Evolutionary conservation across 1,140 invertebrate species (phyloP).

Genomic region (Asbolus verrucosus): DNA sequence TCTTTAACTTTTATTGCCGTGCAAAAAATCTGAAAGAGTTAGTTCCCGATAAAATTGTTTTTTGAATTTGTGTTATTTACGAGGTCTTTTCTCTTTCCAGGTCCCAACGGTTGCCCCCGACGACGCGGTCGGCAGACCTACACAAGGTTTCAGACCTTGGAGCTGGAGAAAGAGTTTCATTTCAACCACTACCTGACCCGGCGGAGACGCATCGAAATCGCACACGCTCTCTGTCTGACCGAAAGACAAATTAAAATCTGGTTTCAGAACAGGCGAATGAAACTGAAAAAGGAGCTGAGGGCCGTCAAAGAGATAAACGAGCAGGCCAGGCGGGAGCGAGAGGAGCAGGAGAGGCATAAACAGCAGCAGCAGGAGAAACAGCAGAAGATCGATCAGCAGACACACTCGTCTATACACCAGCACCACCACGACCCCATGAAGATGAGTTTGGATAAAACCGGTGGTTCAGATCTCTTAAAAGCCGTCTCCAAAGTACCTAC

Average conservation of each 20-base stretch:
- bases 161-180: conserved; percentile 98
- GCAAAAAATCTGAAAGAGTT: background rate
- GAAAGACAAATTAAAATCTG: conserved; percentile 98
- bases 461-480: conserved; percentile 62
- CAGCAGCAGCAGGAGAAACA: conserved; percentile 89
- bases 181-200: conserved; percentile 98
- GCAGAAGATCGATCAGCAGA: conserved; percentile 70
- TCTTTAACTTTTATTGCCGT: conserved; percentile 24
- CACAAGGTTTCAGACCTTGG: conserved; percentile 93
- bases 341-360: conserved; percentile 92
- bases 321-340: conserved; percentile 88
- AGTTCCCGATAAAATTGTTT: background rate
- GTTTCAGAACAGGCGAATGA: conserved; percentile 98
- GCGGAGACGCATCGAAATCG: conserved; percentile 95
- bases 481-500: conserved; percentile 66
- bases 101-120: conserved; percentile 95
- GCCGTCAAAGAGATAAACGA: conserved; percentile 96
- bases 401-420: conserved; percentile 68
- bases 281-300: conserved; percentile 94
- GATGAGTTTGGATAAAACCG: conserved; percentile 65
- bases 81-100: conserved; percentile 70
- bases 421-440: conserved; percentile 72
- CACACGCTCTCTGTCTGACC: conserved; percentile 94
- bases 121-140: conserved; percentile 95
- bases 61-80: background rate